phyloP scores from a whole-genome alignment of 37 sponge, comb jelly and placozoan genomes.

The Cliona cf. orientalis region DNA sequence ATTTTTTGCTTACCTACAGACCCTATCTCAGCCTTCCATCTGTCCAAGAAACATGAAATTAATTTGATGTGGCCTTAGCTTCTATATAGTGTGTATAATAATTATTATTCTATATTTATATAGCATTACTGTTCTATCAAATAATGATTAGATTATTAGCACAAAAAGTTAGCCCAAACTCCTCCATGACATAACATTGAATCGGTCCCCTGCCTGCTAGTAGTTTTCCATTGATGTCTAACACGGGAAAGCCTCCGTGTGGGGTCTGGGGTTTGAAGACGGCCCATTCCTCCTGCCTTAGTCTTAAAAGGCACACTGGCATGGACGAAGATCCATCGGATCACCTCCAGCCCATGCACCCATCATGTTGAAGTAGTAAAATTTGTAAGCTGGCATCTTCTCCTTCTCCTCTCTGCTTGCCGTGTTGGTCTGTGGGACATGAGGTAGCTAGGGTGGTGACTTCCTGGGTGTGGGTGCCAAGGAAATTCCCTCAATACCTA shows the following conservation, averaged over 20 bases:
- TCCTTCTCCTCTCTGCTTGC: no score
- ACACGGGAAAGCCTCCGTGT: slow-evolving; percentile 44
- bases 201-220: slow-evolving; percentile 43
- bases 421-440: no score
- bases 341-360: slow-evolving; percentile 6
- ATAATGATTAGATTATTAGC: not conserved
- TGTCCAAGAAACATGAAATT: no score
- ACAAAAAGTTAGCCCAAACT: slow-evolving; percentile 37
- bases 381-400: slow-evolving; percentile 54
- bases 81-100: no score
- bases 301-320: slow-evolving; percentile 10
- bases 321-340: not conserved
- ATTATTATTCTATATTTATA: no score
- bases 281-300: slow-evolving; percentile 37
- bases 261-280: slow-evolving; percentile 45
- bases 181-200: slow-evolving; percentile 45
- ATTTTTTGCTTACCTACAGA: no score
- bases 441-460: no score
- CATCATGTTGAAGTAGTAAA: slow-evolving; percentile 26
- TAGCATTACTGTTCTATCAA: not conserved
- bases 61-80: no score
- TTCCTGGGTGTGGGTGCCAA: no score
- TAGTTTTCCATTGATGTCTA: slow-evolving; percentile 61
- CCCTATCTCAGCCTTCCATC: no score
- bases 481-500: no score